These are phyloP conservation scores for Schizotus pectinicornis DNA, from an alignment of 2,888 invertebrate genomes.

Conservation along the genomic window DNA sequence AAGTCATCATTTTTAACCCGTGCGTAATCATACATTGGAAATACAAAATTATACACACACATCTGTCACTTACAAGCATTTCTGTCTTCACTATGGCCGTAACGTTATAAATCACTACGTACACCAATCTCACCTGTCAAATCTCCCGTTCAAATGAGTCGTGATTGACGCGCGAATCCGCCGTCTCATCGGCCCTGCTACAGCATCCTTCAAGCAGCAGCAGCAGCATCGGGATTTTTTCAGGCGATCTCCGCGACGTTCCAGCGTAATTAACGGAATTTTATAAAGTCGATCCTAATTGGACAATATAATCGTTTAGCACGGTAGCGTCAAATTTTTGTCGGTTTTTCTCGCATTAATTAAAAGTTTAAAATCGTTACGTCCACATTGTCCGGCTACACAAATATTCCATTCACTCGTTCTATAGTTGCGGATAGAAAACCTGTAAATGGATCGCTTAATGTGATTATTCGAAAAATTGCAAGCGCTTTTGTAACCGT, in stretches of 20 bases:
- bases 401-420: conserved; percentile 16
- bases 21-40: conserved; percentile 52
- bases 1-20: conserved; percentile 56
- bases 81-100: conserved; percentile 54
- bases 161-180: conserved; percentile 58
- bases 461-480: conserved; percentile 16
- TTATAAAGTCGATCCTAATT: conserved; percentile 33
- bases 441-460: conserved; percentile 15
- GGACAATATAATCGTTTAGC: conserved; percentile 37
- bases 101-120: conserved; percentile 56
- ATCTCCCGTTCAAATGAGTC: conserved; percentile 56
- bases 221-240: conserved; percentile 6
- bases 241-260: conserved; percentile 1
- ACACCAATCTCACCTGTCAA: conserved; percentile 56
- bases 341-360: conserved; percentile 18
- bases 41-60: conserved; percentile 54
- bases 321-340: conserved; percentile 36
- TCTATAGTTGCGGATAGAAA: background rate
- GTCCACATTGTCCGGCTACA: conserved; percentile 1
- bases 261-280: conserved; percentile 21
- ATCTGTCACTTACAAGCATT: conserved; percentile 56
- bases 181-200: conserved; percentile 43
- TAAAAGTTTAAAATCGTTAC: conserved; percentile 16
- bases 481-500: conserved; percentile 1
- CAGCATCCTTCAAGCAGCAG: conserved; percentile 4